A percentile compares a stretch with the other conserved stretches of the same genome.
These are phyloP conservation scores for Rhopilema esculentum DNA, from an alignment of 30 jellyfish, hydroid and myxozoan species.

Conservation along the genomic window DNA sequence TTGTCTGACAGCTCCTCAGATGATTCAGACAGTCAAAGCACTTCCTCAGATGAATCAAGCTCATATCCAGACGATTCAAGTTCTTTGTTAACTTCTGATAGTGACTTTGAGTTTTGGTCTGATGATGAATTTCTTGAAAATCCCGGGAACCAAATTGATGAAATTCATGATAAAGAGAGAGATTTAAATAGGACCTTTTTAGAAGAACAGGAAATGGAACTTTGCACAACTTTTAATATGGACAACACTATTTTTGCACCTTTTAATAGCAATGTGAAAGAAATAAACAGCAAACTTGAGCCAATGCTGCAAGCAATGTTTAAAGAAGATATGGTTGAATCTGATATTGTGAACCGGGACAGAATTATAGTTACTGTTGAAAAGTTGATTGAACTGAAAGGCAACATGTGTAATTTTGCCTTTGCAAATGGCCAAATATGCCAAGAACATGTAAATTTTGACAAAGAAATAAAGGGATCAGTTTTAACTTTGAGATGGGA, in stretches of 20 bases:
- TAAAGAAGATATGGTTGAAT: not conserved
- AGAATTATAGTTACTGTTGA: slow-evolving; percentile 4
- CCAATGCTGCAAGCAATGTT: slow-evolving; percentile 2
- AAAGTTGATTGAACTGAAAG: slow-evolving; percentile 12
- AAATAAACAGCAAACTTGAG: not conserved
- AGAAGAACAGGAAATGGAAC: slow-evolving; percentile 3
- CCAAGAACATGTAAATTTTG: slow-evolving; percentile 3
- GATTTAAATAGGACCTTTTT: not conserved
- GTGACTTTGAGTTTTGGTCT: no score
- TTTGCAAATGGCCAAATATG: not conserved
- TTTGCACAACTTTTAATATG: slow-evolving; percentile 1
- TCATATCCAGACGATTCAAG: no score
- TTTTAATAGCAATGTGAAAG: slow-evolving; percentile 1
- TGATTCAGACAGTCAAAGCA: no score
- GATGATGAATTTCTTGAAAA: no score
- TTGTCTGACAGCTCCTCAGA: no score
- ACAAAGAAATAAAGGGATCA: not conserved
- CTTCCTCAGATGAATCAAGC: no score
- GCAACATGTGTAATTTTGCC: slow-evolving; percentile 5
- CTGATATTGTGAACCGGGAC: slow-evolving; percentile 16
- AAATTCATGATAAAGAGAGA: slow-evolving; percentile 6
- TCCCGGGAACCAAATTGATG: no score
- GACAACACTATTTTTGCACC: slow-evolving; percentile 5
- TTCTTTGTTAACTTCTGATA: no score
- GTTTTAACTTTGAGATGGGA: no score